Percentiles rank a stretch among this genome's conserved stretches.
These are phyloP conservation scores for Salvelinus fontinalis DNA, from an alignment of 2,113 vertebrate genomes.

Conservation along the genomic window DNA sequence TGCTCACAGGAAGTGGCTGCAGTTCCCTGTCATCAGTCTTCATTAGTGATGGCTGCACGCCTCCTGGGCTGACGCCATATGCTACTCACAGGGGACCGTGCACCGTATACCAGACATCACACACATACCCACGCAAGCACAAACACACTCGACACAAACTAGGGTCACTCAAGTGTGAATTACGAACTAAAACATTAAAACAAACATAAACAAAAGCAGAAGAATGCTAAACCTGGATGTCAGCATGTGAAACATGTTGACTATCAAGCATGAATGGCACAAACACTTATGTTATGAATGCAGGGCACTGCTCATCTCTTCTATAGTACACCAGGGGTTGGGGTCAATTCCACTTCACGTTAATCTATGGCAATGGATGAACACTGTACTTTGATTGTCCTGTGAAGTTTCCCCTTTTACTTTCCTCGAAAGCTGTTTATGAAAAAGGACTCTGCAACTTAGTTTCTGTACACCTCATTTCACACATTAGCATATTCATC, in stretches of 20 bases:
- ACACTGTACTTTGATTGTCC: not conserved
- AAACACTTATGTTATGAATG: slow-evolving; percentile 52
- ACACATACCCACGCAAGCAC: slow-evolving; percentile 4
- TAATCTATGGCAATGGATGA: no score
- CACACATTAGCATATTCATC: no score
- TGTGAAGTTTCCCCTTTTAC: not conserved
- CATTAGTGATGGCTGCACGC: slow-evolving; percentile 76
- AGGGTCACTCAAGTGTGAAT: slow-evolving; percentile 44
- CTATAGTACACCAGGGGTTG: slow-evolving; percentile 36
- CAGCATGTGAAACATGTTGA: slow-evolving; percentile 37
- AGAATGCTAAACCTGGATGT: slow-evolving; percentile 50
- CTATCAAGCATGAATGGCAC: slow-evolving; percentile 52
- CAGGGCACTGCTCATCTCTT: slow-evolving; percentile 31
- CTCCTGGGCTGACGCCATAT: slow-evolving; percentile 73
- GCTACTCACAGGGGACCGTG: slow-evolving; percentile 60
- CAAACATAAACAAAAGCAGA: slow-evolving; percentile 22
- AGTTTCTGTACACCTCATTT: no score
- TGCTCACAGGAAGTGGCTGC: slow-evolving; percentile 61
- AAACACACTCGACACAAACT: slow-evolving; percentile 21
- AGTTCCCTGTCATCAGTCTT: slow-evolving; percentile 73
- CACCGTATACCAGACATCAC: slow-evolving; percentile 53
- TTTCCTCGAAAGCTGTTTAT: not conserved
- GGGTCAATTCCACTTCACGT: not conserved
- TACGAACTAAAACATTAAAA: slow-evolving; percentile 35
- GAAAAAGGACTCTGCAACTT: no score